Base-by-base conservation (phyloP, 2,888 invertebrate genomes). In the Cremastobaeus sp. region DNA sequence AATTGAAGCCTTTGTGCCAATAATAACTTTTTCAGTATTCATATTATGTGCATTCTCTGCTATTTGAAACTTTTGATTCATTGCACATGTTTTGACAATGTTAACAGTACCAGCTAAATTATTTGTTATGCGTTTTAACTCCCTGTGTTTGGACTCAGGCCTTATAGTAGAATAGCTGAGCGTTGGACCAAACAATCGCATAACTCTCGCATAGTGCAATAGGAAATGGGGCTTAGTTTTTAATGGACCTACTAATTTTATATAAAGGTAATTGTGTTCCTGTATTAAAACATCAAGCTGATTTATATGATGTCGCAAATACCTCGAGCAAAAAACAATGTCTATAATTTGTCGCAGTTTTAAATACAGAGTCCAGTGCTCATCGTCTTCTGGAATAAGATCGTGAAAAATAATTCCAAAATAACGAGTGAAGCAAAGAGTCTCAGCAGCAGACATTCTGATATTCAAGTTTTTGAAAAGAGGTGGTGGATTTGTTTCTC, bases 151-250 rank as follows among this genome's bases (percentile, higher is more conserved):
- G 14, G 54, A 54, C n/a, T 65, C 65, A 14, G 41, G 30, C 6
- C 65, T 48, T 55, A 65, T 65, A 18, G 65, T 55, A 45, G 54
- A 55, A 25, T 47, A 65, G 9, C 32, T 14, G n/a, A 14, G 15
- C 5, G 35, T 28, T 20, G 68, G 52, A 12, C 69, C 59, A 37
- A 59, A 59, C 12, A 50, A 12, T 20, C 3, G 14, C 9, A 59
- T 59, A 1, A 59, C 39, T 17, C 34, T 48, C 1, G 30, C 18
- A 25, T 68, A 68, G 28, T 68, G 68, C 11, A 34, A 8, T 1
- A 69, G 21, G 28, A 59, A 60, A 52, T 69, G 69, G 11, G 35
- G 1, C 30, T 69, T 69, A 5, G 52, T 59, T 35, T 57, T 57
- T 14, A 60, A 32, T 4, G 41, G 28, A n/a, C 59, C 69, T 21